Evolutionary conservation across 2,888 invertebrate genomes (phyloP).

Genomic region (Drosophila nigritarsus): DNA sequence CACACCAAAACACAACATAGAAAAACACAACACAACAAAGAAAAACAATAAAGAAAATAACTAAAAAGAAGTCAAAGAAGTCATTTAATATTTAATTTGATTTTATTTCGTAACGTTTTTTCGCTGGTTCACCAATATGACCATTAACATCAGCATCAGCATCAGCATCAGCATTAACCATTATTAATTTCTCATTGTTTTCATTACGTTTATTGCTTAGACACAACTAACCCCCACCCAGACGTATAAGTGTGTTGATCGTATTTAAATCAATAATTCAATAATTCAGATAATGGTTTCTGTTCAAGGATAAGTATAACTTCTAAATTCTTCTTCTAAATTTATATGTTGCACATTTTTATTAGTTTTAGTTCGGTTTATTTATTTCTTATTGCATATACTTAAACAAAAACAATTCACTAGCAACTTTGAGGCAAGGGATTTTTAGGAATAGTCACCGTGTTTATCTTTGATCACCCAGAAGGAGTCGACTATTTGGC

Average conservation of each 20-base stretch:
- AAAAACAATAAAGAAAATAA: neutral
- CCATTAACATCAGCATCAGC: too few relatives aligned
- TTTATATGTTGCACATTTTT: neutral
- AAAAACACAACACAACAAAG: neutral
- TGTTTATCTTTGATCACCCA: slow-evolving; percentile 88
- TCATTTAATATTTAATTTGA: slow-evolving; percentile 12
- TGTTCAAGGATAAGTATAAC: slow-evolving; percentile 31
- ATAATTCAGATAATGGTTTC: slow-evolving; percentile 1
- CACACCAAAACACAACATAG: slow-evolving; percentile 49
- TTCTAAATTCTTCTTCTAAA: neutral
- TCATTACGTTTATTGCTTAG: neutral
- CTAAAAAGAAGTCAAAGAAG: neutral
- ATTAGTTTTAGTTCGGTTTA: neutral
- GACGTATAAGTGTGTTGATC: too few relatives aligned
- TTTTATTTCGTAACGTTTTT: slow-evolving; percentile 39
- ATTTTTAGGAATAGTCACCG: slow-evolving; percentile 51
- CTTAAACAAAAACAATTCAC: neutral
- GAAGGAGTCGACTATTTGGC: slow-evolving; percentile 89
- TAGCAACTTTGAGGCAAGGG: neutral
- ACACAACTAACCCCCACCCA: too few relatives aligned
- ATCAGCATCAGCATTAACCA: slow-evolving; percentile 9
- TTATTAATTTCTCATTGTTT: slow-evolving; percentile 32
- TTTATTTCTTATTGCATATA: neutral
- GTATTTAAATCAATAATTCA: too few relatives aligned
- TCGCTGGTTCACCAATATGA: too few relatives aligned